Conservation (phyloP, 2,797 vertebrate species). For the Myiothlypis coronata region DNA sequence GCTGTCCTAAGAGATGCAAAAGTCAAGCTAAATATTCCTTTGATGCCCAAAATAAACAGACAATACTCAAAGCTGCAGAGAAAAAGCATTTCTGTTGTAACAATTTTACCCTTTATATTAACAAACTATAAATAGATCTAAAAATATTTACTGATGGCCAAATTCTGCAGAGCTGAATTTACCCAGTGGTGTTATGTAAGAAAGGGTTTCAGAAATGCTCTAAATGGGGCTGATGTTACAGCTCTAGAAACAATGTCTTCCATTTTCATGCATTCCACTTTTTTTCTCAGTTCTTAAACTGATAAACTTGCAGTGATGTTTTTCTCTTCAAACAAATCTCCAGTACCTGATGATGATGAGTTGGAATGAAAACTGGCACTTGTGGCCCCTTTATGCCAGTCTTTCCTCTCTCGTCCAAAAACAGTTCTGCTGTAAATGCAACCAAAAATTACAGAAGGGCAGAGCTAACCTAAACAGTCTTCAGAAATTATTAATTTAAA, state of each 20-base stretch:
- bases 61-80: not conserved
- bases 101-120: constrained; percentile 14
- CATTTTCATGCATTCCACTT: not conserved
- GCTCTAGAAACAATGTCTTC: not conserved
- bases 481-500: not conserved
- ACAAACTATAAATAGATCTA: constrained; percentile 9
- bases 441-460: not conserved
- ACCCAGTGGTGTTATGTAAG: not conserved
- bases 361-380: not conserved
- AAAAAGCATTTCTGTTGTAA: constrained; percentile 10
- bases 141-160: constrained; percentile 54
- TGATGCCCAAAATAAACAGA: not conserved
- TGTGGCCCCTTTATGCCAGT: not conserved
- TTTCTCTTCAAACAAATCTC: not conserved
- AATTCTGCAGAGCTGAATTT: constrained; percentile 7
- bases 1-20: not conserved
- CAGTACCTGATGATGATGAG: not conserved
- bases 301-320: not conserved
- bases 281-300: not conserved
- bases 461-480: not conserved
- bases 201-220: not conserved
- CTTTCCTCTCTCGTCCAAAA: not conserved
- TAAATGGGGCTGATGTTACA: not conserved
- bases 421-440: not conserved
- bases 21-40: constrained; percentile 5